Evolutionary conservation across 2,797 vertebrate species (phyloP), one percentile per base, ranked within the genome.

Genomic region (Leucoraja ocellata): DNA sequence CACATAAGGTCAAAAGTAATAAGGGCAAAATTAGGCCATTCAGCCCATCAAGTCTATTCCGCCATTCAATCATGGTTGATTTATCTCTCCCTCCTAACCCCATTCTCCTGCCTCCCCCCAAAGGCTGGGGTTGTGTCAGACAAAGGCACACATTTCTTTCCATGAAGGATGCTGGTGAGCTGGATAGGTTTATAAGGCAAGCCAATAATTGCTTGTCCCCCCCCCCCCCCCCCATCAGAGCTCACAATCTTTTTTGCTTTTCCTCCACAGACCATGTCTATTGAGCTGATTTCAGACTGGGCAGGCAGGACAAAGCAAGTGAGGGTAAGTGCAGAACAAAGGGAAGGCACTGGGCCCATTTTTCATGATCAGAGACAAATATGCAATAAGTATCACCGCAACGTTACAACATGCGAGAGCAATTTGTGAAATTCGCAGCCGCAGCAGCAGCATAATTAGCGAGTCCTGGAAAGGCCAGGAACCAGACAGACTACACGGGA

Each of bases 401-500:
- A 96, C 96, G 96, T 97, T 96, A 97, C 96, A 95, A 94, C 96
- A 96, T 95, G 94, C 94, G 95, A 96, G 96, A 97, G 96, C 96
- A 97, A 97, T 97, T 96, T 95, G 95, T 93, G 94, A 95, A 96
- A 97, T 97, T 97, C 96, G 25, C 96, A 97, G 96, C 96, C 96
- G 96, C 96, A 96, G 23, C 96, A 97, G 96, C 96, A 96, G 96
- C 96, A 95, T 96, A 96, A 96, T 96, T 95, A 95, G 95, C 95
- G 95, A 95, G 95, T 95, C 94, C 95, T 96, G 95, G 95, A 94
- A 95, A 95, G 96, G 96, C 96, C 96, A 97, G 96, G 96, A 97
- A 96, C 96, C 96, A 97, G 97, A 97, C 96, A 97, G 96, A 96
- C 95, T 14, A 96, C 96, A 96, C 97, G 96, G 46, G 94, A 96